Base-by-base conservation (phyloP, 2,113 vertebrate genomes). In the Lathamus discolor region DNA sequence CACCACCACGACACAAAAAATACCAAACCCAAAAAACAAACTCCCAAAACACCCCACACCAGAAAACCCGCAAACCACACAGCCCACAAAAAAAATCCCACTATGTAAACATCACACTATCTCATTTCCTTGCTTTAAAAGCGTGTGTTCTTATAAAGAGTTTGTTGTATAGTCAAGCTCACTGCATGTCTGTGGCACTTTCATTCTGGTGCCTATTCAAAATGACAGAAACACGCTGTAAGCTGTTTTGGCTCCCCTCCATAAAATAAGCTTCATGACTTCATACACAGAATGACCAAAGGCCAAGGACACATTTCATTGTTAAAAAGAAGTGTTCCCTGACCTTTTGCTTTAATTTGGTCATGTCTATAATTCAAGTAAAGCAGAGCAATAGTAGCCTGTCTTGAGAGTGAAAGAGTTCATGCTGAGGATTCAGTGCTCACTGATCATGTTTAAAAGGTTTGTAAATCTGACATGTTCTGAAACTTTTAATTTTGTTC, bases 121-220 rank as follows among this genome's bases (percentile, higher is more conserved):
- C 75, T 88, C 13, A 79, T 49, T 86, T 88, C 28, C 18, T 77
- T 88, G 54, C 49, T 74, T 39, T 66, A 35, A 54, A 95, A 75
- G 13, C 24, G n/a, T 70, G 15, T 44, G 16, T 37, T 83, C 57
- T 76, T 54, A 43, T 10, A 44, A 72, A 82, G 41, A 61, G 77
- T 25, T 62, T 35, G 8, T 35, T 49, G 22, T 19, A 31, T 10
- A 82, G 49, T 37, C 66, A 92, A 93, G 54, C 10, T 83, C 86
- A 88, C 44, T 49, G 35, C 61, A 83, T 23, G 44, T 51, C 35
- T 59, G 11, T 39, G 35, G 80, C 44, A 88, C 31, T 84, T 63
- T 59, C n/a, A 79, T 88, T 92, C 29, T 64, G 77, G 90, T 92
- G 69, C 46, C 72, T 73, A 77, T 59, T 90, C 87, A 57, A 67